Evolutionary conservation across 2,888 invertebrate species (phyloP).

Genomic region (Rhogogaster chlorosoma): DNA sequence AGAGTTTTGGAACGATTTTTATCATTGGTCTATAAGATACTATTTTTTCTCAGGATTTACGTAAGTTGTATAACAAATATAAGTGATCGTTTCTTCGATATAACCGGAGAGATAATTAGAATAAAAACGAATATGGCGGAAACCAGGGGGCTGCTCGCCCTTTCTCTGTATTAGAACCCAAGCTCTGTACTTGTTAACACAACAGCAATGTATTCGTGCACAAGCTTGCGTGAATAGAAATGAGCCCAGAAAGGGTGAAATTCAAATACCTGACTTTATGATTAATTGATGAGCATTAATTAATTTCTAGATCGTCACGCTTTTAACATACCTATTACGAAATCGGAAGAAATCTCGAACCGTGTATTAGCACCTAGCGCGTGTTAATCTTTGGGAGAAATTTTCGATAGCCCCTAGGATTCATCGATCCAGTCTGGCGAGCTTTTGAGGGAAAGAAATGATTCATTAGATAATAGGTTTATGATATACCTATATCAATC

Average conservation of each 20-base stretch:
- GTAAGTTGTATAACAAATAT: constrained; percentile 1
- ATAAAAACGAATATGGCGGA: constrained; percentile 19
- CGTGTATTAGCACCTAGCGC: neutral
- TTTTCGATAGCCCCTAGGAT: constrained; percentile 11
- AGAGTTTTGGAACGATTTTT: neutral
- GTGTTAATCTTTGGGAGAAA: neutral
- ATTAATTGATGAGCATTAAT: neutral
- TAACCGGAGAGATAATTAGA: neutral
- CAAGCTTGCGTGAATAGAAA: neutral
- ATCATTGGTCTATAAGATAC: neutral
- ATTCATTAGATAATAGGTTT: neutral
- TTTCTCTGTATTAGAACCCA: constrained; percentile 5
- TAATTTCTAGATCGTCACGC: neutral
- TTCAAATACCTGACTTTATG: neutral
- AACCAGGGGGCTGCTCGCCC: neutral
- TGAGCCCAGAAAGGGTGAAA: neutral
- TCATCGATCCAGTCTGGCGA: constrained; percentile 35
- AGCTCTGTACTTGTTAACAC: neutral
- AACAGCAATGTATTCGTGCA: neutral
- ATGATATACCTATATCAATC: neutral
- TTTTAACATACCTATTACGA: neutral
- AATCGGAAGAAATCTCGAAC: neutral
- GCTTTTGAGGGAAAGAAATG: neutral
- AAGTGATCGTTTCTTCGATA: neutral
- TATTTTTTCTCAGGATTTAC: neutral